Base-by-base conservation (phyloP, 2,888 invertebrate genomes). In the Deroplatys truncata region DNA sequence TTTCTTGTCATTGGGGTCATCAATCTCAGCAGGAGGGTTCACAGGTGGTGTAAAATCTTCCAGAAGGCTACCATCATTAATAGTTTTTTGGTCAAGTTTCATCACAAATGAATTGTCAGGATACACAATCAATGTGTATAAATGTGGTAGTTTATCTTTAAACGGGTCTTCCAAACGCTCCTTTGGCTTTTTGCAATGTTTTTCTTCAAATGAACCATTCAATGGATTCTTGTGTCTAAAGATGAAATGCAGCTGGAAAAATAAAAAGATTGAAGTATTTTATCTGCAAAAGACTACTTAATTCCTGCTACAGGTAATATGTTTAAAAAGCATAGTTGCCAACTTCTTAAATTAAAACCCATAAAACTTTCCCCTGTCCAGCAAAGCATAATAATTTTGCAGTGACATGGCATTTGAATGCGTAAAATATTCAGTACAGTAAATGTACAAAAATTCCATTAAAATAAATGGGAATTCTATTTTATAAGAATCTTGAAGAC, bases 141-240 rank as follows among this genome's bases (percentile, higher is more conserved):
- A 94, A 95, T 98, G 98, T 0, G 98, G 98, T 91, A 97, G 96
- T 93, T 99, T 98, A 94, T 99, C 99, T 92, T 97, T 97, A 94
- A 98, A 98, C 82, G 96, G 95, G 91, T 98, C 98, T 92, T 98
- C 98, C 31, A 99, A 93, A 28, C 97, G 96, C 90, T 96, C 96
- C 91, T 96, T 96, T 28, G 99, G 97, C 93, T 98, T 98, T 93
- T 98, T 98, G 92, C 98, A 97, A 93, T 99, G 99, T 92, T 99
- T 99, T 94, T 99, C 99, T 93, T 98, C 97, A 91, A 97, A 94
- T 35, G 96, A 95, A 85, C 98, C 98, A 93, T 98, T 99, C 92
- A 96, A 95, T 16, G 99, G 99, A 94, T 99, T 99, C 93, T 96
- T 96, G 93, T 99, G 99, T 88, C 98, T 96, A 94, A 99, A 98